Base-by-base conservation (phyloP, 2,888 invertebrate species). In the Rotaria magnacalcarata region DNA sequence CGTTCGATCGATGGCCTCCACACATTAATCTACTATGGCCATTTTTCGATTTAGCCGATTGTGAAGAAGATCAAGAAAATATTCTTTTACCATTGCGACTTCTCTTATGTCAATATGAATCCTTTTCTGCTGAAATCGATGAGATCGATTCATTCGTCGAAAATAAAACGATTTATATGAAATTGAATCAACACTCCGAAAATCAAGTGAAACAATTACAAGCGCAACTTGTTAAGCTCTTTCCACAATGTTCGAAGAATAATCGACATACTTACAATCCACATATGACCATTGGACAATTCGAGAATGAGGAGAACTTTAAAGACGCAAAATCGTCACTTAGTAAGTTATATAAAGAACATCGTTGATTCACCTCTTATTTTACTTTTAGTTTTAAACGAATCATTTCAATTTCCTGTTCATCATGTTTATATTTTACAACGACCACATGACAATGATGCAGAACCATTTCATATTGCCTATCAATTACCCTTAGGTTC, bases 11-110 rank as follows among this genome's bases (percentile, higher is more conserved):
- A 85, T 86, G 86, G 86, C 86, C 86, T 19, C 67, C 86, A 21
- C 84, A 84, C 58, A 84, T 86, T 24, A 86, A 86, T 54, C 43
- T 86, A 27, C n/a, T 86, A n/a, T 86, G 84, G 43, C 86, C 86
- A 47, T 86, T 84, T 85, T 52, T 19, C 34, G 84, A 84, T 56
- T 24, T 19, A 21, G 19, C 60, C 19, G 85, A 58, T 43, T 60
- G 58, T 60, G n/a, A 60, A n/a, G 27, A 60, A 27, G 58, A 60
- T 60, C 58, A 60, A 60, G 41, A 34, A n/a, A 27, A 47, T n/a
- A 50, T 85, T 16, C n/a, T 86, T 34, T 34, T 43, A 21, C 56
- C 75, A 56, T 34, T 86, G 41, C 41, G 60, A 24, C 58, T 84
- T 34, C 52, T 58, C 41, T 85, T 86, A 24, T 43, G 47, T 24